phyloP scores from a whole-genome alignment of 30 jellyfish, hydroid and myxozoan species.

The Mastigias papua region DNA sequence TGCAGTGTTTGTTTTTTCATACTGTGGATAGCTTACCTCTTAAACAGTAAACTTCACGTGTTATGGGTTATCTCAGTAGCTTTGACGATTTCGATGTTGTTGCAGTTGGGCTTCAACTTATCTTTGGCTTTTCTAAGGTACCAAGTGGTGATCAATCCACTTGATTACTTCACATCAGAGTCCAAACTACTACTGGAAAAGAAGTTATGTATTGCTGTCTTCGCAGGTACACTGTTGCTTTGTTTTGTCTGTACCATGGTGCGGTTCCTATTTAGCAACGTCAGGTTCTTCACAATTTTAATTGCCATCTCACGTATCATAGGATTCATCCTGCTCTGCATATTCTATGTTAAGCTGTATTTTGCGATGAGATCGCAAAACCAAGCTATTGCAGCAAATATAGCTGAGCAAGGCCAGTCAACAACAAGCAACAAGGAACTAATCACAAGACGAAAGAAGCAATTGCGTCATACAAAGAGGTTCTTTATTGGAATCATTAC shows the following conservation, averaged over 20 bases:
- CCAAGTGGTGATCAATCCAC: neutral
- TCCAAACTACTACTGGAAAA: neutral
- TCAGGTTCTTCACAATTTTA: neutral
- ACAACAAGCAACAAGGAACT: neutral
- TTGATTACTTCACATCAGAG: neutral
- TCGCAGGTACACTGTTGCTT: neutral
- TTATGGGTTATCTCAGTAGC: neutral
- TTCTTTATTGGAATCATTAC: conserved; percentile 5
- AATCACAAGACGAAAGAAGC: neutral
- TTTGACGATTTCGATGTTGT: neutral
- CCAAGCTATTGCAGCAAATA: neutral
- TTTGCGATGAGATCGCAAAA: neutral
- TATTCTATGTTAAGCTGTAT: neutral
- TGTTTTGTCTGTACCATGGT: neutral
- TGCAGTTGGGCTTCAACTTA: neutral
- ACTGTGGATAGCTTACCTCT: neutral
- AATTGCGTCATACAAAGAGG: neutral
- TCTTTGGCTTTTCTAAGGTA: neutral
- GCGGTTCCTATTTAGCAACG: neutral
- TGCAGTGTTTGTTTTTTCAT: neutral
- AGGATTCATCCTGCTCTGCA: neutral
- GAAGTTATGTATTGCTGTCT: neutral
- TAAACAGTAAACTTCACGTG: neutral
- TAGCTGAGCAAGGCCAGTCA: neutral
- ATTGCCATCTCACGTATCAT: neutral